Percentiles rank a stretch among this genome's conserved stretches.
Evolutionary conservation across 2,888 invertebrate species (phyloP).

Genomic region (Athalia cordata): DNA sequence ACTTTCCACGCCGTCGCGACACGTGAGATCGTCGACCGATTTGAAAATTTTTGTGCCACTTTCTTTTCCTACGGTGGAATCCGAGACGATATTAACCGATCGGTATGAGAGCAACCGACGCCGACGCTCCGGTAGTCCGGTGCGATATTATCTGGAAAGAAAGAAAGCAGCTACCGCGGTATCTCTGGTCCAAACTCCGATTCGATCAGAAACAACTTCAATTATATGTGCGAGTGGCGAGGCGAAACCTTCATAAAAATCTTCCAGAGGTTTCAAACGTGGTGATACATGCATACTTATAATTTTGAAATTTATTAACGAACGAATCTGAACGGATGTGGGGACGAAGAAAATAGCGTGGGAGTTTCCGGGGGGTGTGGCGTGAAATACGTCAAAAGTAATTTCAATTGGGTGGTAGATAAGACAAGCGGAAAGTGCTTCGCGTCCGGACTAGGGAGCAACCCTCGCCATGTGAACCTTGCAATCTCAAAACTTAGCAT

Average conservation of each 20-base stretch:
- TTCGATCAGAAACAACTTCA: too few species aligned
- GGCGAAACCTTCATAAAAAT: too few species aligned
- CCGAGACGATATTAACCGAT: conserved; percentile 1
- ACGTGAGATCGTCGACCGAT: conserved; percentile 10
- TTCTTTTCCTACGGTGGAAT: conserved; percentile 32
- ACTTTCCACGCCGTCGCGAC: background rate
- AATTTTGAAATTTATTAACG: too few species aligned
- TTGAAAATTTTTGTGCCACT: conserved; percentile 40
- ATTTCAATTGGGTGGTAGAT: conserved; percentile 39
- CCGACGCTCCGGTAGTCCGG: conserved; percentile 9
- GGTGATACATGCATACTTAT: too few species aligned
- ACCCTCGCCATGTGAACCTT: background rate
- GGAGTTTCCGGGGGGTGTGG: too few species aligned
- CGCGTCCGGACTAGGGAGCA: conserved; percentile 5
- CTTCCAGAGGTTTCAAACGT: too few species aligned
- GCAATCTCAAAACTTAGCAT: conserved; percentile 23
- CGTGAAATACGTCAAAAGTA: conserved; percentile 30
- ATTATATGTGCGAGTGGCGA: too few species aligned
- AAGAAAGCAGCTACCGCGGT: conserved; percentile 2
- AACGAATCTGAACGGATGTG: too few species aligned
- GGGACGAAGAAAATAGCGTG: background rate
- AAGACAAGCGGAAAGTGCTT: conserved; percentile 29
- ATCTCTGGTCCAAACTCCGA: too few species aligned
- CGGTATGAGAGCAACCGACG: background rate
- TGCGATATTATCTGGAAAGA: conserved; percentile 3